Base-by-base conservation (phyloP, 2,888 invertebrate genomes). In the Spodoptera littoralis region DNA sequence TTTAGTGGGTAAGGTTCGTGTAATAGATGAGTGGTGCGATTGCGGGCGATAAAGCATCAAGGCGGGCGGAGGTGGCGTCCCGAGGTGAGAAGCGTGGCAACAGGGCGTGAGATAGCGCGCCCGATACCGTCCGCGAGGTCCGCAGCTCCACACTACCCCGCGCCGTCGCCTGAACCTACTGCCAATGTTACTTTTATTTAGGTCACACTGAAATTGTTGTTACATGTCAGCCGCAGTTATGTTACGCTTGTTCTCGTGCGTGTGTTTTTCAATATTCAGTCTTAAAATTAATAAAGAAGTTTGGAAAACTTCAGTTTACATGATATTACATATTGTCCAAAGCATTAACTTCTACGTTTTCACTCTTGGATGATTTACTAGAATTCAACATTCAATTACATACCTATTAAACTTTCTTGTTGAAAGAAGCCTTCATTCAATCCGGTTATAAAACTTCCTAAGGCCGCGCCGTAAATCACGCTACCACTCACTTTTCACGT, bases 51-150 rank as follows among this genome's bases (percentile, higher is more conserved):
- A 92, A 91, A 88, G 81, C 85, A 87, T 87, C 86, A 82, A 82
- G 87, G 87, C 85, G 83, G 86, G 75, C 81, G 85, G 85, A 87
- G 89, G 87, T 88, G 90, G 87, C 85, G 88, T 88, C 87, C 82
- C 80, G 92, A 92, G 93, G 93, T 93, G 94, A 93, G 91, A 92
- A 93, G 90, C 93, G 92, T 92, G 92, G 92, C 84, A 88, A 87
- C 89, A 83, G 89, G 89, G 89, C 92, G 92, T 92, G 92, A 93
- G 92, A 93, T 92, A 87, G 89, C 80, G 77, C 84, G 79, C 80
- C 73, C 76, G 92, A 92, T 93, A 92, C 78, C 84, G 85, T 81
- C 86, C 77, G 77, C 84, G 76, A 53, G 43, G 54, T 45, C 68
- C 53, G 54, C 54, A 13, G 53, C 41, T 46, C 51, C 54, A 50